phyloP scores from a whole-genome alignment of 2,888 invertebrate species.

The Lepidocyrtinus sp. region DNA sequence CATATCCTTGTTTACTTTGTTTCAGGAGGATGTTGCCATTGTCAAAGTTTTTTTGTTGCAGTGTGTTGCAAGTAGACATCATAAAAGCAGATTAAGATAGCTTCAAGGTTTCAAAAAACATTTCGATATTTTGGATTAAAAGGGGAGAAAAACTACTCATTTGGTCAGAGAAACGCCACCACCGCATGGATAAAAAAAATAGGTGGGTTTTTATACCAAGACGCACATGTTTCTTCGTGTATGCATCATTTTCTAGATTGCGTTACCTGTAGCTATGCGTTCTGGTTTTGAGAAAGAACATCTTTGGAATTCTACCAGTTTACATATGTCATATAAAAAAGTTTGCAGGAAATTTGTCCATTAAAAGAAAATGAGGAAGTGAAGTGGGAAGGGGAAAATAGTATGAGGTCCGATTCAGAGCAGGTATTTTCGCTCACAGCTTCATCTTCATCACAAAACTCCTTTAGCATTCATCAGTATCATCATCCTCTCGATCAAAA shows the following conservation, averaged over 20 bases:
- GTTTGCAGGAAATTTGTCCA: slow-evolving; percentile 40
- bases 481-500: slow-evolving; percentile 19
- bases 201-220: neutral
- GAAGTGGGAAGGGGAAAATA: slow-evolving; percentile 38
- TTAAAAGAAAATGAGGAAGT: slow-evolving; percentile 47
- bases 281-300: neutral
- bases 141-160: neutral
- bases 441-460: neutral
- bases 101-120: neutral
- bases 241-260: neutral
- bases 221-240: neutral
- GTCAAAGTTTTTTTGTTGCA: neutral
- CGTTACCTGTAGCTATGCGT: too few species aligned
- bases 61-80: neutral
- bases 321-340: slow-evolving; percentile 22
- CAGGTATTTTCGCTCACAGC: slow-evolving; percentile 36
- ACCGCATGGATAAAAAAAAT: slow-evolving; percentile 8
- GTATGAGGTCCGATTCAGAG: slow-evolving; percentile 38
- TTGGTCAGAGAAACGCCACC: slow-evolving; percentile 3
- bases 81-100: neutral
- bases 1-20: neutral
- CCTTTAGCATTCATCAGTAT: neutral
- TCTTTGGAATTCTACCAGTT: slow-evolving; percentile 35
- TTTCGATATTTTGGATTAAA: too few species aligned
- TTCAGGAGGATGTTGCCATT: neutral